Evolutionary conservation across 2,888 invertebrate species (phyloP), one percentile per base, ranked within the genome.

Genomic region (Stenolophus ochropezus): DNA sequence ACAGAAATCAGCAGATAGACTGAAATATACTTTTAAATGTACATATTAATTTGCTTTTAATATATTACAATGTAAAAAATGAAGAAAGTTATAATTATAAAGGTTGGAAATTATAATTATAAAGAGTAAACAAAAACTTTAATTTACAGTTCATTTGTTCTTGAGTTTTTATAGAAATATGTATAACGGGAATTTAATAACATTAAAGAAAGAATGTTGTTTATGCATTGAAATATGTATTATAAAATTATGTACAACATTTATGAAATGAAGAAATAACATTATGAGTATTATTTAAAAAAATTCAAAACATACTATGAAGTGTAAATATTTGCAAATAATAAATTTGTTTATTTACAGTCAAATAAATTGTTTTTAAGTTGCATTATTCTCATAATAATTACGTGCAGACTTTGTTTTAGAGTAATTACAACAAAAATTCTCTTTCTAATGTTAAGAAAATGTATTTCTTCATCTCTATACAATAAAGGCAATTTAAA

Each of bases 111-210:
- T 42, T 42, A 42, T 42, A 42, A 42, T 42, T 42, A 4, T 42
- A n/a, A n/a, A n/a, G 33, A 18, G 16, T 8, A 53, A 56, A 56
- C 8, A 56, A 56, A 56, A 56, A 56, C 56, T 56, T 56, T 21
- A 18, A 56, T 56, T 42, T 56, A 56, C 56, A 20, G 18, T 56
- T 56, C 21, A 56, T 56, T 56, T 56, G 56, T 56, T 56, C 56
- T 56, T 56, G 56, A 56, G 56, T 56, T 56, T 56, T 56, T 56
- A 51, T 16, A 14, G 20, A 20, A 53, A 53, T 53, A 53, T 56
- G 0, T 56, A 56, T 56, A 56, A 56, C 56, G 56, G 56, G 18
- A 56, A 6, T 18, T 5, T 56, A 56, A 56, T 56, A 21, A 18
- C 53, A 18, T 21, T 42, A 42, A 42, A 2, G 33, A 42, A 42